These are phyloP conservation scores for Xyrauchen texanus DNA, from an alignment of 2,113 vertebrate species.

Conservation along the genomic window DNA sequence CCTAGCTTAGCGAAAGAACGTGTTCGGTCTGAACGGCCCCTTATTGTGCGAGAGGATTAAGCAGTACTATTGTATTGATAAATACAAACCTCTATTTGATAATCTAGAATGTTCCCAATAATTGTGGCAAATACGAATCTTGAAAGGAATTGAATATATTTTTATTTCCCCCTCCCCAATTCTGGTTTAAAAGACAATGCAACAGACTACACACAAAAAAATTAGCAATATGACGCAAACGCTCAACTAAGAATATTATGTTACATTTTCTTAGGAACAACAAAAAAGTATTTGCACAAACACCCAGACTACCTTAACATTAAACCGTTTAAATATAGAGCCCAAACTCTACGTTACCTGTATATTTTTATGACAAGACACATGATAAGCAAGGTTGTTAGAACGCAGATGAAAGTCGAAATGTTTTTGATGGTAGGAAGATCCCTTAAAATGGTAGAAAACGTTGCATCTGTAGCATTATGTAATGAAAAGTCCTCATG, in stretches of 20 bases:
- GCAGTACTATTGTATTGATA: too few relatives aligned
- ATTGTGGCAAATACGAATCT: too few relatives aligned
- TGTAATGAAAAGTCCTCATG: slow-evolving; percentile 23
- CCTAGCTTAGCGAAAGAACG: too few relatives aligned
- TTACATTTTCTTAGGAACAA: neutral
- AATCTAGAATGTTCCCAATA: neutral
- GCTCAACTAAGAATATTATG: too few relatives aligned
- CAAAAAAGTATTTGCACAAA: neutral
- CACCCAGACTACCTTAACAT: neutral
- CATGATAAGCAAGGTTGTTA: slow-evolving; percentile 81
- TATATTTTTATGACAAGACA: slow-evolving; percentile 85
- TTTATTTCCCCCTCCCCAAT: too few relatives aligned
- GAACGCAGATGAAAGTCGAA: slow-evolving; percentile 81
- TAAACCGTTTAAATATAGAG: neutral
- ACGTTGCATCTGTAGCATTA: slow-evolving; percentile 60
- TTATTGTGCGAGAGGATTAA: slow-evolving; percentile 6
- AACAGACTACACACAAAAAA: too few relatives aligned
- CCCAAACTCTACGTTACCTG: slow-evolving; percentile 75
- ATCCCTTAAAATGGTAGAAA: slow-evolving; percentile 79
- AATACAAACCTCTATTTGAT: neutral
- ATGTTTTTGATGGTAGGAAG: slow-evolving; percentile 86
- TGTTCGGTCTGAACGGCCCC: too few relatives aligned
- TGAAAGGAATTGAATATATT: too few relatives aligned
- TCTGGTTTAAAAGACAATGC: too few relatives aligned
- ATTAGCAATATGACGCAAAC: too few relatives aligned